phyloP scores from a whole-genome alignment of 1,140 invertebrate genomes.

The Drosophila prosaltans region DNA sequence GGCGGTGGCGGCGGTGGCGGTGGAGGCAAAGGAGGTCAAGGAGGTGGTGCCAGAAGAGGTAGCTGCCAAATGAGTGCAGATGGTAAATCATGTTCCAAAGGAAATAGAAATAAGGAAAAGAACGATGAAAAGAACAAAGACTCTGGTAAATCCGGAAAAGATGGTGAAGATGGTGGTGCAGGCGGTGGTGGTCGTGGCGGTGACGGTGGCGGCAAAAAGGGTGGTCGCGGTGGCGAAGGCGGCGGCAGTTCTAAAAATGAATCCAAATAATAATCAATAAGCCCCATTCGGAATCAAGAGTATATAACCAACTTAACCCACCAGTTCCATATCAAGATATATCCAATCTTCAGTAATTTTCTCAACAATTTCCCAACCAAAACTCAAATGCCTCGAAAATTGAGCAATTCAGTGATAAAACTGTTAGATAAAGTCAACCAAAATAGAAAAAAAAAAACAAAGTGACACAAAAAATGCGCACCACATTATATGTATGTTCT shows the following conservation, averaged over 20 bases:
- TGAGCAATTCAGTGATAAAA: slow-evolving; percentile 20
- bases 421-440: slow-evolving; percentile 14
- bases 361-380: background rate
- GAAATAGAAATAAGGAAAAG: background rate
- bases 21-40: background rate
- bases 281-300: background rate
- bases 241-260: background rate
- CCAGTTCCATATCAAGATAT: background rate
- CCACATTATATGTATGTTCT: slow-evolving; percentile 3
- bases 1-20: background rate
- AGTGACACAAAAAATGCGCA: background rate
- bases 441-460: background rate
- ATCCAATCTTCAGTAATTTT: background rate
- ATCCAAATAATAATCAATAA: background rate
- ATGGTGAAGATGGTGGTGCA: background rate
- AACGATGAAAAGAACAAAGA: background rate
- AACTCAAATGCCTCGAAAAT: slow-evolving; percentile 15
- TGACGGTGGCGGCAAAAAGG: background rate
- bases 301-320: background rate
- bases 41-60: background rate
- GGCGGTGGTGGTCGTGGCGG: background rate
- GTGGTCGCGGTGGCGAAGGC: slow-evolving; percentile 1
- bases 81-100: background rate
- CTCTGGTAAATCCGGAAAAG: background rate
- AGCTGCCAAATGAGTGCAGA: background rate